phyloP scores from a whole-genome alignment of 2,888 invertebrate genomes.

The Cheilosia vulpina region DNA sequence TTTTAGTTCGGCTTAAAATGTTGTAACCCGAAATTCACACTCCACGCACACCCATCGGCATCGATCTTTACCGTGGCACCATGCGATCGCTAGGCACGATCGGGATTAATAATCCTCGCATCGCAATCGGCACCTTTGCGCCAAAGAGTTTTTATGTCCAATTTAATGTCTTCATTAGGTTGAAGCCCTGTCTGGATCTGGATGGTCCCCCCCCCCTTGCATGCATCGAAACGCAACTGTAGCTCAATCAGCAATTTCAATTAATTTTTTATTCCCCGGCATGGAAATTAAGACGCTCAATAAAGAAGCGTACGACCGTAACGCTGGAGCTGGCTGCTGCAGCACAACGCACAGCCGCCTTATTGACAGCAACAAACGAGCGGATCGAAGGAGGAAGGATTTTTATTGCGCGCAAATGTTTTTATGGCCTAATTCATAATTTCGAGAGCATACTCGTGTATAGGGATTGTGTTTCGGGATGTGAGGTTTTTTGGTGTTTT shows the following conservation, averaged over 20 bases:
- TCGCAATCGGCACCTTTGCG: conserved; percentile 66
- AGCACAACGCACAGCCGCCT: neutral
- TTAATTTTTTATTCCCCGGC: conserved; percentile 68
- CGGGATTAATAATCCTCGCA: conserved; percentile 64
- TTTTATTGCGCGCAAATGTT: conserved; percentile 69
- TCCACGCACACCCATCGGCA: conserved; percentile 21
- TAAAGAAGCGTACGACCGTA: conserved; percentile 28
- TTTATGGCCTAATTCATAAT: conserved; percentile 73
- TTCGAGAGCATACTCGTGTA: conserved; percentile 20
- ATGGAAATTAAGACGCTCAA: conserved; percentile 65
- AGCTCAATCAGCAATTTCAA: conserved; percentile 72
- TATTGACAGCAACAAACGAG: conserved; percentile 54
- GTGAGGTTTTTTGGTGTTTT: conserved; percentile 66
- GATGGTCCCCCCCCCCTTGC: neutral
- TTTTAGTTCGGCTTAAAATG: conserved; percentile 64
- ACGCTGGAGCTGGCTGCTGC: neutral
- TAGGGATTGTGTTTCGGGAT: conserved; percentile 29
- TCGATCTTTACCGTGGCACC: conserved; percentile 56
- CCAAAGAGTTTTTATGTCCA: conserved; percentile 61
- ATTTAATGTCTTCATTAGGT: conserved; percentile 74
- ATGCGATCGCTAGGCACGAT: conserved; percentile 27
- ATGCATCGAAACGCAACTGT: neutral
- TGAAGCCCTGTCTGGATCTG: conserved; percentile 35
- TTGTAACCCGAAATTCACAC: conserved; percentile 63
- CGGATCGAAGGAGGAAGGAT: conserved; percentile 25